Conservation (phyloP, 2,888 invertebrate species). For the Drosophila picticornis region DNA sequence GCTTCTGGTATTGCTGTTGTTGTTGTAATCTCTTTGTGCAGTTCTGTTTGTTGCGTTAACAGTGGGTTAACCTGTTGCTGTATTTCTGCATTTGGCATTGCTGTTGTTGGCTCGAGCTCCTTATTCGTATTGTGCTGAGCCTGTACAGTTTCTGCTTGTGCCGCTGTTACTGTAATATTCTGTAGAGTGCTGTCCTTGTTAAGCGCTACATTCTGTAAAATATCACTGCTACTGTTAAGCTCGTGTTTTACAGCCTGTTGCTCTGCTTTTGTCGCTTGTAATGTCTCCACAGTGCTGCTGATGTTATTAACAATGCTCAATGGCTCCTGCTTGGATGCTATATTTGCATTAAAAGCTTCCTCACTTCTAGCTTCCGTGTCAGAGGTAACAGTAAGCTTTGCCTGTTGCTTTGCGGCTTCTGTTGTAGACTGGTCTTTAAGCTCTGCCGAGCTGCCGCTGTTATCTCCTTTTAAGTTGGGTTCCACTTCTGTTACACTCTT, state of each 20-base stretch:
- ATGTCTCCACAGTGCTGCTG: not conserved
- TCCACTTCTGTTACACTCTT: conserved; percentile 6
- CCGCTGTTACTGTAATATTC: not conserved
- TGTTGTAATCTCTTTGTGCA: not conserved
- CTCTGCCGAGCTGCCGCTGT: conserved; percentile 7
- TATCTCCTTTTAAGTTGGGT: conserved; percentile 1
- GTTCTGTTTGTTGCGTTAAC: not conserved
- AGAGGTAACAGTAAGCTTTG: not conserved
- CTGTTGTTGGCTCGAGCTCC: not conserved
- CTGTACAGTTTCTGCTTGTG: not conserved
- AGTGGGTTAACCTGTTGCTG: not conserved
- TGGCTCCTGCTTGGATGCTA: not conserved
- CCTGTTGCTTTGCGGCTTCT: not conserved
- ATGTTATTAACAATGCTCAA: not conserved
- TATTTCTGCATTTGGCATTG: not conserved
- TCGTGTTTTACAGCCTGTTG: not conserved
- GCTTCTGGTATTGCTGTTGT: conserved; percentile 22
- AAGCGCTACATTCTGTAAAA: not conserved
- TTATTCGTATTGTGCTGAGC: not conserved
- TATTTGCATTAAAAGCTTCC: not conserved
- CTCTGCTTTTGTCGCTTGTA: not conserved
- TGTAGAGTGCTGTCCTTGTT: not conserved
- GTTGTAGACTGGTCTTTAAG: not conserved
- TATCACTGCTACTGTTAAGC: not conserved
- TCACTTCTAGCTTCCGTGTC: not conserved